Evolutionary conservation across 2,888 invertebrate species (phyloP).

Genomic region (Brachypalpus laphriformis): DNA sequence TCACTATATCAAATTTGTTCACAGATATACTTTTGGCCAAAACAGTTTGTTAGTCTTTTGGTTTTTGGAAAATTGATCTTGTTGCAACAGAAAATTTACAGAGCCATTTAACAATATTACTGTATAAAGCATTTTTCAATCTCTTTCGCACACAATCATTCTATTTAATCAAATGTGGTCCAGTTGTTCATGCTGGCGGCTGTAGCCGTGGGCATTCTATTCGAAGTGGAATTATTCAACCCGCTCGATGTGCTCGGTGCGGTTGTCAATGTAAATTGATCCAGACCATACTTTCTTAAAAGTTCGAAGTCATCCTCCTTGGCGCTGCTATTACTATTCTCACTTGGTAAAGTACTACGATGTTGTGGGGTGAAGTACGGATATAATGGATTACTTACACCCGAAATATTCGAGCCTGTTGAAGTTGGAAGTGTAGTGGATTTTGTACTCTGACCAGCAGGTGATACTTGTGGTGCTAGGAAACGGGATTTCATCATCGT

Average conservation of each 20-base stretch:
- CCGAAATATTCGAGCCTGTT: slow-evolving; percentile 75
- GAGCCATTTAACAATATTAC: slow-evolving; percentile 52
- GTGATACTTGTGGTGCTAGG: slow-evolving; percentile 44
- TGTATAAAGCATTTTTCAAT: slow-evolving; percentile 55
- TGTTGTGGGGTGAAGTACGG: slow-evolving; percentile 83
- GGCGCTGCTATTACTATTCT: slow-evolving; percentile 67
- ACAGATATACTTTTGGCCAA: slow-evolving; percentile 41
- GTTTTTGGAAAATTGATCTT: slow-evolving; percentile 32
- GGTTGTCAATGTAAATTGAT: slow-evolving; percentile 81
- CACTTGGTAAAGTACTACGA: slow-evolving; percentile 76
- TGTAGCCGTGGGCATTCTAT: slow-evolving; percentile 63
- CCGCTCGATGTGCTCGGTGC: slow-evolving; percentile 71
- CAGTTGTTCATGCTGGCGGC: slow-evolving; percentile 80
- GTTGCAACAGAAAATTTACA: slow-evolving; percentile 56
- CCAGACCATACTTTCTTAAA: slow-evolving; percentile 82
- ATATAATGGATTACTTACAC: slow-evolving; percentile 83
- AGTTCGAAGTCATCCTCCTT: slow-evolving; percentile 82
- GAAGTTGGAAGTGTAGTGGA: slow-evolving; percentile 80
- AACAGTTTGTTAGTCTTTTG: slow-evolving; percentile 37
- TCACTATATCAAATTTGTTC: slow-evolving; percentile 17
- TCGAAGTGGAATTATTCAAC: slow-evolving; percentile 48
- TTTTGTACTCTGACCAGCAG: slow-evolving; percentile 75
- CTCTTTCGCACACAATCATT: slow-evolving; percentile 39
- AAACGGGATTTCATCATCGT: slow-evolving; percentile 47
- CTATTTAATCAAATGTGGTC: slow-evolving; percentile 81